Percentiles rank a stretch among this genome's conserved stretches.
phyloP scores from a whole-genome alignment of 2,888 invertebrate genomes.

The Cerastis rubricosa region DNA sequence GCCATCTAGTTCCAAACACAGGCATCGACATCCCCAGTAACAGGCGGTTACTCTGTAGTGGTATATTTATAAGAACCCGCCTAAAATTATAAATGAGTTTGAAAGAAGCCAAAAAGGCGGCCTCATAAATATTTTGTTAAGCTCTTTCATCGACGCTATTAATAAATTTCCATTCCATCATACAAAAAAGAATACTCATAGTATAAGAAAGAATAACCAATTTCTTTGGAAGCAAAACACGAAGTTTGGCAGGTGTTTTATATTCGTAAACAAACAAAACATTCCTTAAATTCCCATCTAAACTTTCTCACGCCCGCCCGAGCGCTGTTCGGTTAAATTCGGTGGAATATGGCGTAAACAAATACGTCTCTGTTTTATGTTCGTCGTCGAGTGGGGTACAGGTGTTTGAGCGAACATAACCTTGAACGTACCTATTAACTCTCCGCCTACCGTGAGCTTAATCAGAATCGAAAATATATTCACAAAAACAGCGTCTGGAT shows the following conservation, averaged over 20 bases:
- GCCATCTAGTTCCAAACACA: conserved; percentile 62
- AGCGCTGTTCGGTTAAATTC: conserved; percentile 61
- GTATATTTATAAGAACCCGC: conserved; percentile 29
- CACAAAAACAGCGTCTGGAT: conserved; percentile 49
- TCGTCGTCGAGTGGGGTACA: conserved; percentile 71
- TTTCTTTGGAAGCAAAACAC: conserved; percentile 68
- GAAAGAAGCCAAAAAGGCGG: conserved; percentile 35
- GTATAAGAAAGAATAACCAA: conserved; percentile 65
- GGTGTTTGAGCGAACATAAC: conserved; percentile 63
- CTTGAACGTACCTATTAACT: conserved; percentile 63
- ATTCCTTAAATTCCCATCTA: conserved; percentile 79
- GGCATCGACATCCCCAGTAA: conserved; percentile 4
- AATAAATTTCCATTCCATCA: conserved; percentile 57
- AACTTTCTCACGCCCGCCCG: conserved; percentile 83
- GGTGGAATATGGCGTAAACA: conserved; percentile 72
- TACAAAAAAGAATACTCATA: conserved; percentile 54
- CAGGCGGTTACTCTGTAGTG: conserved; percentile 10
- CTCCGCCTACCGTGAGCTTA: conserved; percentile 38
- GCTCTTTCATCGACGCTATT: conserved; percentile 50
- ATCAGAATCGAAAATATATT: conserved; percentile 41
- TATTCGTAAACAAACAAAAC: conserved; percentile 78
- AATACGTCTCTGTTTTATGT: conserved; percentile 77
- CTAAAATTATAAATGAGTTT: conserved; percentile 43
- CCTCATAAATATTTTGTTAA: conserved; percentile 56
- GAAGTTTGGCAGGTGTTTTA: conserved; percentile 76